Evolutionary conservation across 2,888 invertebrate genomes (phyloP), one percentile per base, ranked within the genome.

Genomic region (Stenotaenia linearis): DNA sequence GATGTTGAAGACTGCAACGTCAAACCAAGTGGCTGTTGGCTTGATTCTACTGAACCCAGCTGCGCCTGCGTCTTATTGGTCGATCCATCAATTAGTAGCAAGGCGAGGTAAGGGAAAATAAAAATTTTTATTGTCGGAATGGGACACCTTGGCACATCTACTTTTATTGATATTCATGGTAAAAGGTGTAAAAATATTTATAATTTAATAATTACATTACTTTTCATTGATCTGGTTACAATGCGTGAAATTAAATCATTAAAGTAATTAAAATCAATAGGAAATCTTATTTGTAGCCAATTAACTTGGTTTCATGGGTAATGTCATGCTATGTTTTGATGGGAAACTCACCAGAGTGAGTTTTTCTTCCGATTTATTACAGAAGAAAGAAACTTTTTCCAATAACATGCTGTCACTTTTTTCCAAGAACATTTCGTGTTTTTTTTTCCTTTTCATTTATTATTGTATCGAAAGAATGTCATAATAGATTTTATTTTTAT

Each of bases 41-140:
- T 69, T 28, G 69, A 69, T 25, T 69, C 69, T 25, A 28, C 69
- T 69, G 69, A 69, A 69, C 69, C 25, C 25, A 23, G 69, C 69
- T 69, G 69, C 69, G 69, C 69, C 69, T 69, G 69, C 69, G 69
- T 25, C 69, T 28, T 69, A 69, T 69, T 69, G 69, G 69, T 69
- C 69, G 25, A 69, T 69, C 69, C 28, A n/a, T 69, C 69, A 69
- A 69, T 69, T 69, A 69, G 69, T 50, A 28, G 69, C 12, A 28
- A 69, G 12, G n/a, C 28, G 69, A 28, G 25, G 69, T 69, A 28
- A 69, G 15, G 45, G 45, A 45, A 45, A 45, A 45, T 7, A 69
- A 69, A 4, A 69, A 28, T 7, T 69, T 69, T 69, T 69, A 15
- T 69, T n/a, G n/a, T n/a, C n/a, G n/a, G n/a, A n/a, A n/a, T n/a